Base-by-base conservation (phyloP, 2,888 invertebrate genomes). In the Luperina testacea region DNA sequence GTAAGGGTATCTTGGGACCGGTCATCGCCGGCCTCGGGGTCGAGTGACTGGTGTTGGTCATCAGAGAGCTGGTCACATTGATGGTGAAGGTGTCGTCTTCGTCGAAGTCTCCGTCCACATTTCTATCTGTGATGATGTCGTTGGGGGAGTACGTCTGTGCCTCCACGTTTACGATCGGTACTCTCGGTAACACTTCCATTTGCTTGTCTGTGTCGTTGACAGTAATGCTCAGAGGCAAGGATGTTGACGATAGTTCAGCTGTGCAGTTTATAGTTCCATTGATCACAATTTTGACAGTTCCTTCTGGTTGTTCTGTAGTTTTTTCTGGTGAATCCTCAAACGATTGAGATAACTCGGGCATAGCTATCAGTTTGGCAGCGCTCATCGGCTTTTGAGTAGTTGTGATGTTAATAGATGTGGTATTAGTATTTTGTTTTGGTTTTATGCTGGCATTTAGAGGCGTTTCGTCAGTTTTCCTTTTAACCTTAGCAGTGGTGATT, bases 41-140 rank as follows among this genome's bases (percentile, higher is more conserved):
- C 4, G 92, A 90, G 42, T 88, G 89, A 73, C 92, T 94, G 13
- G 96, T 95, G 79, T 97, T 97, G 11, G 96, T 93, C 45, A 94
- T 93, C 65, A 97, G 90, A 63, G 97, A 96, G 88, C 97, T 97
- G 6, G 97, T 97, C 17, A 97, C 97, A 87, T 97, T 97, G 84
- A 97, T 97, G 72, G 97, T 96, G 81, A 97, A 97, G 45, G 96
- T 95, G 87, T 97, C 97, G 84, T 97, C 96, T 38, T 97, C 97
- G 80, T 95, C 95, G 73, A 94, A 95, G n/a, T 88, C 93, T n/a
- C 90, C 94, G 71, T 92, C 90, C 0, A 93, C 88, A 73, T 88
- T 93, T 84, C 94, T 91, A 72, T 96, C 95, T 2, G 96, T 96
- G 59, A 96, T 96, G 17, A 97, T 95, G 61, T 96, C 96, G 67